Base-by-base conservation (phyloP, 2,113 vertebrate species). In the Melanotaenia duboulayi region DNA sequence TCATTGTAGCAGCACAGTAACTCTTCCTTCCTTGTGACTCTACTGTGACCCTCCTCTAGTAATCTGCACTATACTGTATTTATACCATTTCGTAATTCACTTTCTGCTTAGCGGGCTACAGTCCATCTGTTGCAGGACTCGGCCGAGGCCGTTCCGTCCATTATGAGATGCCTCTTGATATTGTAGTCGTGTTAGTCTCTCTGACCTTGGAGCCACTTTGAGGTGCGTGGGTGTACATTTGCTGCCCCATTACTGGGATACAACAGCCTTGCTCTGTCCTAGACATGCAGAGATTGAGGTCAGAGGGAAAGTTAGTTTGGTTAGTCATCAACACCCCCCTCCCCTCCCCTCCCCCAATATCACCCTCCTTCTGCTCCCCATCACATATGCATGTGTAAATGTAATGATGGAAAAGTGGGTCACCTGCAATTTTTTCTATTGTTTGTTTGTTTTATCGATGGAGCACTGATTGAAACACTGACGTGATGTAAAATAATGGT, bases 51-150 rank as follows among this genome's bases (percentile, higher is more conserved):
- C 63, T n/a, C 37, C 69, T 44, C 1, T 7, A 37, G 58, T 84
- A 84, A 88, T 87, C 84, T 81, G 60, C 59, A 42, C 73, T 71
- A 63, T 81, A 59, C 84, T 78, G 82, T 76, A 85, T 91, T 87
- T 63, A 76, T 71, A 68, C 59, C 25, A 76, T 85, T 77, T 74
- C 28, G 22, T 81, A 84, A 74, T 76, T 77, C 77, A 73, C 56
- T 88, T 87, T 74, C 81, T 80, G 71, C 86, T 82, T 68, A 56
- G 76, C 22, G 4, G 55, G 66, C 85, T 74, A 24, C 62, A 42
- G 55, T 81, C 78, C 87, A 90, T 87, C 85, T 88, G 86, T 81
- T 87, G 75, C 75, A n/a, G 28, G 65, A 73, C 75, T 89, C 62
- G 62, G 70, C 78, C 39, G 8, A 70, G 35, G 76, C 64, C 9